A percentile compares a stretch with the other conserved stretches of the same genome.
Evolutionary conservation across 2,113 vertebrate genomes (phyloP).

Genomic region (Limanda limanda): DNA sequence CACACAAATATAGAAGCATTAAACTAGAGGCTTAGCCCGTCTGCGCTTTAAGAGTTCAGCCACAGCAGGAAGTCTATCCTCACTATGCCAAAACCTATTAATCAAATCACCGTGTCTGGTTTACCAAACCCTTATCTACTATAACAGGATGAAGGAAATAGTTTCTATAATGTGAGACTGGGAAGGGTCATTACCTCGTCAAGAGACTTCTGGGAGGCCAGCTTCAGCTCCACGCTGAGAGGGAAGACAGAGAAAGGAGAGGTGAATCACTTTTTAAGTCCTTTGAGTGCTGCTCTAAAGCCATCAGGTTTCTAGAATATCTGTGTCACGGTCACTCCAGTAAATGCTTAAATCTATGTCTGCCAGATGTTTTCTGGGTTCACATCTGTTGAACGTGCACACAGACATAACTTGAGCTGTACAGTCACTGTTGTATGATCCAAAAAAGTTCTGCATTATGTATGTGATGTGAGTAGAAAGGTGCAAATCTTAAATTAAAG

Average conservation of each 20-base stretch:
- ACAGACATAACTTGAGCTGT: background rate
- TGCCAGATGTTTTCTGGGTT: conserved; percentile 9
- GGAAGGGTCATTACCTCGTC: conserved; percentile 75
- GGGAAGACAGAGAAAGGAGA: conserved; percentile 37
- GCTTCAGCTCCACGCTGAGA: conserved; percentile 90
- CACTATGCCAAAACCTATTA: conserved; percentile 8
- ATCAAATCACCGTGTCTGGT: conserved; percentile 14
- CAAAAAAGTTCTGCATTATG: background rate
- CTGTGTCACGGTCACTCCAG: conserved; percentile 8
- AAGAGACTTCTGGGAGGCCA: conserved; percentile 90
- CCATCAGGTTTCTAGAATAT: conserved; percentile 2
- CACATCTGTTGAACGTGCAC: conserved; percentile 15
- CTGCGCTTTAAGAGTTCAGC: conserved; percentile 50
- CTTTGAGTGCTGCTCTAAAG: background rate
- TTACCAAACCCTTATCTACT: background rate
- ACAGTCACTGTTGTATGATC: background rate
- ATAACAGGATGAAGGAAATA: background rate
- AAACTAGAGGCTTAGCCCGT: conserved; percentile 53
- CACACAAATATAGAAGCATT: conserved; percentile 47
- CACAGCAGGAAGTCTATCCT: conserved; percentile 50
- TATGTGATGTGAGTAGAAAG: background rate
- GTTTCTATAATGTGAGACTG: background rate
- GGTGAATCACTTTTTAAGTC: background rate
- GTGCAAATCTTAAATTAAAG: background rate
- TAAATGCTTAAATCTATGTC: background rate